These are phyloP conservation scores for Antidorcas marsupialis DNA, from an alignment of 2,113 vertebrate species.

Conservation along the genomic window DNA sequence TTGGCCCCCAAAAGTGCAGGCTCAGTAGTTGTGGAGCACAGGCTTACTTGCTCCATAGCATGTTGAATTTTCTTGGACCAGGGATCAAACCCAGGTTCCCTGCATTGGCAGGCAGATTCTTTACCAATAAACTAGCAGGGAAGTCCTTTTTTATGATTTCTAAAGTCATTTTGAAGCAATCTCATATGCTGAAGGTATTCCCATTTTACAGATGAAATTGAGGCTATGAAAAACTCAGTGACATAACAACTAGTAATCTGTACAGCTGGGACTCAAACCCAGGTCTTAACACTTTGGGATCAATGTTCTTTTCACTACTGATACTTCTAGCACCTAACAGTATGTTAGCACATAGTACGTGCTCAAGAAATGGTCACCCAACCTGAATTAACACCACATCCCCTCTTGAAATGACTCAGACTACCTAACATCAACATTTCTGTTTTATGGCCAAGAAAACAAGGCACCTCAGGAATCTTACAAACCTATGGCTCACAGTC, in stretches of 20 bases:
- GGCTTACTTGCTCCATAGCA: not conserved
- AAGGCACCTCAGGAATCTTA: not conserved
- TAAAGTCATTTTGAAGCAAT: not conserved
- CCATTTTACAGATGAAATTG: not conserved
- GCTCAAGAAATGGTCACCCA: not conserved
- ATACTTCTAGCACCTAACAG: not conserved
- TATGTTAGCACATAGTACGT: not conserved
- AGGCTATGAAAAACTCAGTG: not conserved
- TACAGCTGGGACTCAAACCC: not conserved
- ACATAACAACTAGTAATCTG: not conserved
- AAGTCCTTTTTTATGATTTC: not conserved
- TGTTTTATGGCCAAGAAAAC: conserved; percentile 5
- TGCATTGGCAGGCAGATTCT: not conserved
- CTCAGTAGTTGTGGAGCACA: not conserved
- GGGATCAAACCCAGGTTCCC: not conserved
- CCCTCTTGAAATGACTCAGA: not conserved
- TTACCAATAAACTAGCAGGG: not conserved
- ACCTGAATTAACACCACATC: not conserved
- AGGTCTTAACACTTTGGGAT: not conserved
- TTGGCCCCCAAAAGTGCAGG: not conserved
- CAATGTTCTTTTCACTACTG: not conserved
- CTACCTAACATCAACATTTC: not conserved
- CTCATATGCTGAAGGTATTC: not conserved
- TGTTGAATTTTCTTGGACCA: not conserved
- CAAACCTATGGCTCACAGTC: not conserved